These are phyloP conservation scores for Glyphotaelius pellucidus DNA, from an alignment of 2,888 invertebrate genomes.

Conservation along the genomic window DNA sequence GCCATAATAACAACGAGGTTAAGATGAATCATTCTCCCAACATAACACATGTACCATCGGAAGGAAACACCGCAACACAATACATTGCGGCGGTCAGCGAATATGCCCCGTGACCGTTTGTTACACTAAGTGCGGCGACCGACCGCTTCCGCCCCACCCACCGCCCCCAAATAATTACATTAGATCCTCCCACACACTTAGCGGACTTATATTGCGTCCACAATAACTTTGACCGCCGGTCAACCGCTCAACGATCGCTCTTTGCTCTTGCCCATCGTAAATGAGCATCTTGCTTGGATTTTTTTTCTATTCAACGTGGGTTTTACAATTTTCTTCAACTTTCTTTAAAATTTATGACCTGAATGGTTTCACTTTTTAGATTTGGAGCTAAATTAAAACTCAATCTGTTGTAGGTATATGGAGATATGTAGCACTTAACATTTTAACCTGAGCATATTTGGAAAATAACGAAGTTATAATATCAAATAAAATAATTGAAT, in stretches of 20 bases:
- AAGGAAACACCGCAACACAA: conserved; percentile 24
- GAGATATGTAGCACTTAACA: too few relatives aligned
- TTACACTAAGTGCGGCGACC: conserved; percentile 47
- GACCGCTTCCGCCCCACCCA: conserved; percentile 40
- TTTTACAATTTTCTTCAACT: too few relatives aligned
- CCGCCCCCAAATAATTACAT: conserved; percentile 45
- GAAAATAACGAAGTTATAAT: too few relatives aligned
- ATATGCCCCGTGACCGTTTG: conserved; percentile 48
- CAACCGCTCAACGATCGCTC: not conserved
- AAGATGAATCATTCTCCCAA: not conserved
- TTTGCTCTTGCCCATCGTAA: not conserved
- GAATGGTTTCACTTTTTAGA: too few relatives aligned
- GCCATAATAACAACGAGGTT: not conserved
- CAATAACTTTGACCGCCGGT: conserved; percentile 13
- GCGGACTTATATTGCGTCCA: not conserved
- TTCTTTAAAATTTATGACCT: too few relatives aligned
- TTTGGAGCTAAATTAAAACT: too few relatives aligned
- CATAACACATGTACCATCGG: not conserved
- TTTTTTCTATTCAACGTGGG: too few relatives aligned
- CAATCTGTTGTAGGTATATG: too few relatives aligned
- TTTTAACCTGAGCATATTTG: too few relatives aligned
- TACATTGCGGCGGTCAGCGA: conserved; percentile 28
- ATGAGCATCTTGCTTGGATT: not conserved
- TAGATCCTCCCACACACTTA: conserved; percentile 27
- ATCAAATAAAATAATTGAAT: too few relatives aligned